phyloP scores from a whole-genome alignment of 2,797 vertebrate genomes.

The Semaprochilodus insignis region DNA sequence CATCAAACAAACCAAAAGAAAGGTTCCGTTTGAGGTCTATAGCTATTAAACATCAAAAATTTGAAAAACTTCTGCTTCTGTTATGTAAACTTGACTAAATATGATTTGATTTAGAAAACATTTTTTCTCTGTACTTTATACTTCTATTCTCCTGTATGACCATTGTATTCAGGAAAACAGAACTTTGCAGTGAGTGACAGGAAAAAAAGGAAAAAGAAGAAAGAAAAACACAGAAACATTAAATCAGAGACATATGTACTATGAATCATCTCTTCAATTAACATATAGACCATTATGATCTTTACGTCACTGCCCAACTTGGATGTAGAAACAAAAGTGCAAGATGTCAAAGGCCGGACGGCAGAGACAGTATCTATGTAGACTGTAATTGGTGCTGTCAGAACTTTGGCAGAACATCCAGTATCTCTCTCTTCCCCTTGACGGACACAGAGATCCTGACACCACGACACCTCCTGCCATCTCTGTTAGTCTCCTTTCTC shows the following conservation, averaged over 20 bases:
- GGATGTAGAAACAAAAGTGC: constrained; percentile 33
- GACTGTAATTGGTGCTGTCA: constrained; percentile 73
- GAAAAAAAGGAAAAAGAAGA: background rate
- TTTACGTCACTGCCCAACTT: constrained; percentile 30
- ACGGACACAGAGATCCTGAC: constrained; percentile 63
- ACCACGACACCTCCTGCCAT: constrained; percentile 74
- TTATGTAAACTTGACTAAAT: background rate
- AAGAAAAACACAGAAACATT: too few relatives aligned
- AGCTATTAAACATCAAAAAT: too few relatives aligned
- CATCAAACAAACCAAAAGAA: too few relatives aligned
- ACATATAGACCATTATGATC: constrained; percentile 14
- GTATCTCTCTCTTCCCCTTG: constrained; percentile 69
- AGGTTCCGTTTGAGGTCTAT: too few relatives aligned
- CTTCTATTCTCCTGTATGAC: background rate
- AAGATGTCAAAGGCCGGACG: constrained; percentile 68
- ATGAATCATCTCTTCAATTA: constrained; percentile 13
- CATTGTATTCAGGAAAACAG: background rate
- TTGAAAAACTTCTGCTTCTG: background rate
- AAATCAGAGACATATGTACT: constrained; percentile 3
- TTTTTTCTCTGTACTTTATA: background rate
- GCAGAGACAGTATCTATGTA: constrained; percentile 65
- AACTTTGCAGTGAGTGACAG: background rate
- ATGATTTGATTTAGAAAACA: background rate
- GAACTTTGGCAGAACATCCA: constrained; percentile 75
- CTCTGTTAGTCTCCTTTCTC: constrained; percentile 53